phyloP scores from a whole-genome alignment of 2,113 vertebrate species.

The Calyptomena viridis region DNA sequence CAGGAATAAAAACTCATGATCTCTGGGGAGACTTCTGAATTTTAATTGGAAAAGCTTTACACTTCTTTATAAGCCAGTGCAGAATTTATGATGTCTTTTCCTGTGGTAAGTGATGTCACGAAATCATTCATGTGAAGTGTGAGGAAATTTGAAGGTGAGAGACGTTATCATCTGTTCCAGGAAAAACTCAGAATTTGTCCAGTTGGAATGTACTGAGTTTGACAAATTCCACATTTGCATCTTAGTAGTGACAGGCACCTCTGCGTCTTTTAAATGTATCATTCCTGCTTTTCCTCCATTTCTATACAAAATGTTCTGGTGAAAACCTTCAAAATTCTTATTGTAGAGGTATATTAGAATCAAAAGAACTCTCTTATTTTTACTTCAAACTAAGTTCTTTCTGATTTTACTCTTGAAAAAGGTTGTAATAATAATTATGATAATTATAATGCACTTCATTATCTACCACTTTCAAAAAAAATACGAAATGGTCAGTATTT shows the following conservation, averaged over 20 bases:
- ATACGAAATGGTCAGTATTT: neutral
- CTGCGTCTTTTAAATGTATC: neutral
- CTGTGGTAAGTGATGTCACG: neutral
- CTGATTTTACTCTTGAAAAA: neutral
- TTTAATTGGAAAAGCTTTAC: neutral
- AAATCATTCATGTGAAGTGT: neutral
- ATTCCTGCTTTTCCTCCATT: neutral
- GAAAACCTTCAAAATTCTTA: neutral
- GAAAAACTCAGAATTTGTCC: neutral
- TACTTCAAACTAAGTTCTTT: neutral
- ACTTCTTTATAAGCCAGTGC: neutral
- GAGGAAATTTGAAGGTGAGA: neutral
- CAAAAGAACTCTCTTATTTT: neutral
- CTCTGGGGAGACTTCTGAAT: neutral
- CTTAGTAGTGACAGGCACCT: neutral
- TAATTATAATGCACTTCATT: neutral
- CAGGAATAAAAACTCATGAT: neutral
- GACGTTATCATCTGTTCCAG: neutral
- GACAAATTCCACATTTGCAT: neutral
- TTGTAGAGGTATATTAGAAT: neutral
- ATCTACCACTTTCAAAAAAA: neutral
- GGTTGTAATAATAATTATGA: neutral
- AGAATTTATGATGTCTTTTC: neutral
- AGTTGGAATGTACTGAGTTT: constrained; percentile 7
- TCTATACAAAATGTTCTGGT: neutral